A percentile compares a stretch with the other conserved stretches of the same genome.
Evolutionary conservation across 2,888 invertebrate genomes (phyloP).

Genomic region (Xestia ashworthii): DNA sequence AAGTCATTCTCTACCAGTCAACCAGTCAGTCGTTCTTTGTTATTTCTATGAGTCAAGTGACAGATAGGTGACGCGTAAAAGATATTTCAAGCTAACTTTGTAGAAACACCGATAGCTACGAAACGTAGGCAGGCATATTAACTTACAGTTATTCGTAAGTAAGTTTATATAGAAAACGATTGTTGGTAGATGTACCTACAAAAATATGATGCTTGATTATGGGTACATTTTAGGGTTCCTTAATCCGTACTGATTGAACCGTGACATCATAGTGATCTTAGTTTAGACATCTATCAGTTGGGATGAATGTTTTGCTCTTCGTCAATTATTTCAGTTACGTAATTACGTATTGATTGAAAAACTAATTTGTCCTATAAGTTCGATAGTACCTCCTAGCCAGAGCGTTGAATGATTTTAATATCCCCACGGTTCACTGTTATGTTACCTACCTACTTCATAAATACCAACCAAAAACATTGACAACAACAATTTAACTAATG

Average conservation of each 20-base stretch:
- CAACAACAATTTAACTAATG: too few species aligned
- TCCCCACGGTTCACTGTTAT: background rate
- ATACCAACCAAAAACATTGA: background rate
- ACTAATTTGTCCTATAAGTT: background rate
- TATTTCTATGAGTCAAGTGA: too few species aligned
- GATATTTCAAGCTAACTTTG: too few species aligned
- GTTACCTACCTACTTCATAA: background rate
- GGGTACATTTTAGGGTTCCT: conserved; percentile 17
- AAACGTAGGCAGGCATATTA: too few species aligned
- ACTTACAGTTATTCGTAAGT: too few species aligned
- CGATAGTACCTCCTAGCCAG: background rate
- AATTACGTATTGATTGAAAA: background rate
- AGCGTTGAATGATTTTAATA: background rate
- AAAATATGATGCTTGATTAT: too few species aligned
- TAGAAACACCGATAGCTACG: too few species aligned
- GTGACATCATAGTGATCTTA: background rate
- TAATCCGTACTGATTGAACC: background rate
- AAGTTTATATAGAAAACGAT: too few species aligned
- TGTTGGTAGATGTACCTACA: too few species aligned
- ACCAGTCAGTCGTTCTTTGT: too few species aligned
- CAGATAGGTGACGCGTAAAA: too few species aligned
- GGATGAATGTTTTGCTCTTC: background rate
- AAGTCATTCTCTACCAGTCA: too few species aligned
- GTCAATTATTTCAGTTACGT: background rate
- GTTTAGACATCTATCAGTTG: background rate